Evolutionary conservation across 2,888 invertebrate species (phyloP).

Genomic region (Herminia tarsipennalis): DNA sequence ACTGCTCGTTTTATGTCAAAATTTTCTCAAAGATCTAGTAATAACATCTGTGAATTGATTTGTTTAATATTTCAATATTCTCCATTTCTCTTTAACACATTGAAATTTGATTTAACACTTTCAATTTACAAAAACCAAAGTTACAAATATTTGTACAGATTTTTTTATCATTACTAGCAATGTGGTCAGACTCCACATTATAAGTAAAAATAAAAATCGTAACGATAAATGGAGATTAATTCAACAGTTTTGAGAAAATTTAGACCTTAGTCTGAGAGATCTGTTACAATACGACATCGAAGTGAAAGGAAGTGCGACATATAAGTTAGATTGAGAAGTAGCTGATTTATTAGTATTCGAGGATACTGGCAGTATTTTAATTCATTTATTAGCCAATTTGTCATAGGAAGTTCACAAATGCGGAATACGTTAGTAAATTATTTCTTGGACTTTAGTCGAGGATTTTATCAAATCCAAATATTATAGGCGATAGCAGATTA

Average conservation of each 20-base stretch:
- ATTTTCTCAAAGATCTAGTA: slow-evolving; percentile 22
- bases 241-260: slow-evolving; percentile 41
- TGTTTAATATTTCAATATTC: no score
- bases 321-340: slow-evolving; percentile 52
- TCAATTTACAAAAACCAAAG: not conserved
- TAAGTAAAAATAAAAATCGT: no score
- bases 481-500: no score
- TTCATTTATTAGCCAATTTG: not conserved
- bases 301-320: slow-evolving; percentile 60
- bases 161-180: no score
- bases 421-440: no score
- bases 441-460: not conserved
- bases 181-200: no score
- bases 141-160: not conserved
- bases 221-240: no score
- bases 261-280: slow-evolving; percentile 21
- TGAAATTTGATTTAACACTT: no score
- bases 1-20: slow-evolving; percentile 27
- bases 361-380: slow-evolving; percentile 38
- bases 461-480: not conserved
- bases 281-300: slow-evolving; percentile 59
- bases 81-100: no score
- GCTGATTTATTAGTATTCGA: slow-evolving; percentile 47
- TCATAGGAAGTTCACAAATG: not conserved
- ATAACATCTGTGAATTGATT: not conserved